These are phyloP conservation scores for Chascanopsetta lugubris DNA, from an alignment of 2,113 vertebrate genomes.

Conservation along the genomic window DNA sequence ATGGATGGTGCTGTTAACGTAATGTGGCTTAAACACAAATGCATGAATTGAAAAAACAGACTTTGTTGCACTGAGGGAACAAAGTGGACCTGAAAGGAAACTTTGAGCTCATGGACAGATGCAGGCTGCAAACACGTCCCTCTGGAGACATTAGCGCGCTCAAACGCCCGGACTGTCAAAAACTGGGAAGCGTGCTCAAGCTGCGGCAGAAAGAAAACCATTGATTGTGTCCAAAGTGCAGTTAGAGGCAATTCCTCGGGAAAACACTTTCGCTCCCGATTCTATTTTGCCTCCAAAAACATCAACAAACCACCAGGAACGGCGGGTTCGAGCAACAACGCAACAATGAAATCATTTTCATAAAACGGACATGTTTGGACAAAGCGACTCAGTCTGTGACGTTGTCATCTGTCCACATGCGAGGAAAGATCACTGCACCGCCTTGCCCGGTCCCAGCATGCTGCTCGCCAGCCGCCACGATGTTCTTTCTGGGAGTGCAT, in stretches of 20 bases:
- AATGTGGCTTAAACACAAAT: neutral
- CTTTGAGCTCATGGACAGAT: constrained; percentile 13
- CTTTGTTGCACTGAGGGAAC: too few species aligned
- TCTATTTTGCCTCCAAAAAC: constrained; percentile 32
- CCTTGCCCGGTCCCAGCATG: constrained; percentile 42
- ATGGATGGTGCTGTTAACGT: neutral
- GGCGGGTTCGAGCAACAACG: neutral
- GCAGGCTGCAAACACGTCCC: constrained; percentile 3
- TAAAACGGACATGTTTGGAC: constrained; percentile 6
- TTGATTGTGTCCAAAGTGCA: constrained; percentile 50
- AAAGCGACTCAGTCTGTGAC: constrained; percentile 45
- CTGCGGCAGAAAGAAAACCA: constrained; percentile 39
- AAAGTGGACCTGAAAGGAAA: constrained; percentile 20
- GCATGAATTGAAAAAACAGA: neutral
- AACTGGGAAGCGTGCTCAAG: constrained; percentile 25
- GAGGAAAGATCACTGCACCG: constrained; percentile 34
- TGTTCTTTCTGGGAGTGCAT: constrained; percentile 55
- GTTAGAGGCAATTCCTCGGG: constrained; percentile 18
- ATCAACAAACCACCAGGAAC: constrained; percentile 18
- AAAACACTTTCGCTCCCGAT: neutral
- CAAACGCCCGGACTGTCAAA: constrained; percentile 40
- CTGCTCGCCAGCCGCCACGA: constrained; percentile 27
- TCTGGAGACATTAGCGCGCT: constrained; percentile 26
- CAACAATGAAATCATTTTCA: neutral
- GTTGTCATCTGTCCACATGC: constrained; percentile 8